A percentile compares a stretch with the other conserved stretches of the same genome.
phyloP scores from a whole-genome alignment of 2,113 vertebrate species.

The Trochalopteron elliotii region DNA sequence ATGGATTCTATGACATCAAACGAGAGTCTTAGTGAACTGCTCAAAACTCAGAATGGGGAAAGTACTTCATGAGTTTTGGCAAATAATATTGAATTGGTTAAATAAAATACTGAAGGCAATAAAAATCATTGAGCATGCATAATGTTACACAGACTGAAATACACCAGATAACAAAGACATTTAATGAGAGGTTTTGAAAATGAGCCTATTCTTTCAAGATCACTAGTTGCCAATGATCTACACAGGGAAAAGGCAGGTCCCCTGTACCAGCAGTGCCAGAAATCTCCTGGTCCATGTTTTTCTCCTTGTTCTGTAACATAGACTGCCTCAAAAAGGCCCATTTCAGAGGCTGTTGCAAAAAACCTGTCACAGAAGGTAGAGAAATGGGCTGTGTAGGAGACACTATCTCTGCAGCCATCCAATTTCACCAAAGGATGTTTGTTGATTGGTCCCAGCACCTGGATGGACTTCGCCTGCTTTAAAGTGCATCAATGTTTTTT shows the following conservation, averaged over 20 bases:
- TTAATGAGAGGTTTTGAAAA: not conserved
- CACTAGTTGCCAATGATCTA: not conserved
- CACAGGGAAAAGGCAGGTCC: not conserved
- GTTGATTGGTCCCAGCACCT: not conserved
- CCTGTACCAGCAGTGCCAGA: not conserved
- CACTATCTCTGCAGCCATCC: no score
- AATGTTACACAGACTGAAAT: not conserved
- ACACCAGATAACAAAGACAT: not conserved
- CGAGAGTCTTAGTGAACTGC: not conserved
- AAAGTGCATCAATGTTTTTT: not conserved
- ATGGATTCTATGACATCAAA: not conserved
- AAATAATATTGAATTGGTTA: not conserved
- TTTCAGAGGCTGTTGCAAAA: not conserved
- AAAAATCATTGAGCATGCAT: not conserved
- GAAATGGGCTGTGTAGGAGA: not conserved
- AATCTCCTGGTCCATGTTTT: fast-evolving
- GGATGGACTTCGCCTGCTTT: not conserved
- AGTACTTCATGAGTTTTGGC: not conserved
- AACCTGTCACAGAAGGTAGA: not conserved
- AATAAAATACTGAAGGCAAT: not conserved
- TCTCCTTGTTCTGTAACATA: not conserved
- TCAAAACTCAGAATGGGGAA: not conserved
- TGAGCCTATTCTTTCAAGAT: not conserved
- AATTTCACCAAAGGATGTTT: not conserved
- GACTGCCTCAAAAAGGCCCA: not conserved